phyloP scores from a whole-genome alignment of 2,888 invertebrate species.

The Spisula solida region DNA sequence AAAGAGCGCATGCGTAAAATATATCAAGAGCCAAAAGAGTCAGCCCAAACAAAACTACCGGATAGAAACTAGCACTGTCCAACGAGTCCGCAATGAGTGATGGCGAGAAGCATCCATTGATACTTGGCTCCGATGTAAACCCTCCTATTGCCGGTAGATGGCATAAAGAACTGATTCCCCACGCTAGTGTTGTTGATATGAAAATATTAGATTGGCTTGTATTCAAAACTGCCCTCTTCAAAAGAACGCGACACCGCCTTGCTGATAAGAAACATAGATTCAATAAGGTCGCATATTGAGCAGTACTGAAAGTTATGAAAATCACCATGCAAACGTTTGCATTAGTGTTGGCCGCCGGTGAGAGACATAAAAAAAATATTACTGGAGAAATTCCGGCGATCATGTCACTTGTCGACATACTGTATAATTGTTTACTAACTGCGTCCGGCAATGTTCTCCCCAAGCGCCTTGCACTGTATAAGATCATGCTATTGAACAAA shows the following conservation, averaged over 20 bases:
- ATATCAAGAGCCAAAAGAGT: constrained; percentile 13
- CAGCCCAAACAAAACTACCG: neutral
- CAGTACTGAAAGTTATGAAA: neutral
- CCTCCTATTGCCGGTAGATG: neutral
- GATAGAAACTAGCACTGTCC: neutral
- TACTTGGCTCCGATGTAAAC: neutral
- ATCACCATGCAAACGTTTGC: neutral
- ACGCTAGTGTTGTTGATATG: neutral
- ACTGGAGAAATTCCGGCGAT: constrained; percentile 13
- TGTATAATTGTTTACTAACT: neutral
- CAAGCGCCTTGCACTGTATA: neutral
- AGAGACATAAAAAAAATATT: neutral
- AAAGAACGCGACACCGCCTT: neutral
- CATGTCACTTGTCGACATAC: constrained; percentile 18
- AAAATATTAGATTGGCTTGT: neutral
- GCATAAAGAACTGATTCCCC: neutral
- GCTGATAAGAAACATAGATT: constrained; percentile 6
- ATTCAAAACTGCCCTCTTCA: too few relatives aligned
- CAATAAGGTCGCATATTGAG: constrained; percentile 25
- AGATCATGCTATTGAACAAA: neutral
- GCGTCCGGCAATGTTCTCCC: neutral
- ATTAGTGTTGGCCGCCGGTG: neutral
- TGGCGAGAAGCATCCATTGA: constrained; percentile 33
- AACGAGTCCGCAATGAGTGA: neutral
- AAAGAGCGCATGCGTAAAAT: neutral